A percentile compares a stretch with the other conserved stretches of the same genome.
Conservation (phyloP, 2,888 invertebrate genomes). For the Chloroclystis v-ata region DNA sequence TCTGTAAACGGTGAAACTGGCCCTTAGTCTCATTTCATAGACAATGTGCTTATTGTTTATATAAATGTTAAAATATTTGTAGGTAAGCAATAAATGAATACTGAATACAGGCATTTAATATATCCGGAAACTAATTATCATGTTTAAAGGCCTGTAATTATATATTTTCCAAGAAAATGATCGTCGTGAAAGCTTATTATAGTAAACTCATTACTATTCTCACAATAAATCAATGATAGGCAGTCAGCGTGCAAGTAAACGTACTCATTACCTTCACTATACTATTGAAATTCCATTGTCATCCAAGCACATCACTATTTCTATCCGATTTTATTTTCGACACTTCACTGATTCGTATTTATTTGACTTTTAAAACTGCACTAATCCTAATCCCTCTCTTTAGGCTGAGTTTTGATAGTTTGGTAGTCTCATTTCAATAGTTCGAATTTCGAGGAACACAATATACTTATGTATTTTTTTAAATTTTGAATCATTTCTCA, state of each 20-base stretch:
- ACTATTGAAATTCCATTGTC: constrained; percentile 29
- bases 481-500: too few relatives aligned
- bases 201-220: constrained; percentile 3
- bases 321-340: constrained; percentile 7
- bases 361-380: background rate
- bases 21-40: too few relatives aligned
- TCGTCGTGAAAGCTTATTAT: constrained; percentile 9
- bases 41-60: too few relatives aligned
- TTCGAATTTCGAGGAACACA: too few relatives aligned
- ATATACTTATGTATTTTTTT: too few relatives aligned
- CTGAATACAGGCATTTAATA: too few relatives aligned
- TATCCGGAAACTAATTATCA: too few relatives aligned
- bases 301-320: constrained; percentile 18
- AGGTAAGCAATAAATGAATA: too few relatives aligned
- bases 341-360: background rate
- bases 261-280: constrained; percentile 28
- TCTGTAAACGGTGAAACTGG: too few relatives aligned
- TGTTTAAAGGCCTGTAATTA: background rate
- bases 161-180: background rate
- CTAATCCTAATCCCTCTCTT: background rate
- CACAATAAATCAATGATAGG: constrained; percentile 16
- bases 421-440: too few relatives aligned
- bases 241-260: constrained; percentile 27
- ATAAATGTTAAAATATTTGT: too few relatives aligned
- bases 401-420: too few relatives aligned